phyloP scores from a whole-genome alignment of 2,888 invertebrate genomes.

The Chironomus riparius region DNA sequence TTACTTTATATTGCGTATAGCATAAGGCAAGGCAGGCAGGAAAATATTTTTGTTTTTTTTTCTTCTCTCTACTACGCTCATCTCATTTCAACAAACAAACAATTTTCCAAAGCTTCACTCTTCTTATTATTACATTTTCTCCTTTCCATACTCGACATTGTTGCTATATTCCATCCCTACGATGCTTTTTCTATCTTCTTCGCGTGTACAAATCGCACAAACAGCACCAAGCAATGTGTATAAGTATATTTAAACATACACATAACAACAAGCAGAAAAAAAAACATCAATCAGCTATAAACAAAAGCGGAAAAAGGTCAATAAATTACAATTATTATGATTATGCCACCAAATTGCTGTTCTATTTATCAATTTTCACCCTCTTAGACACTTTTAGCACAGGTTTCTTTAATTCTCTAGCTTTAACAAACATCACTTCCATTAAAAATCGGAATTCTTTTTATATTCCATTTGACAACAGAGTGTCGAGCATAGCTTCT shows the following conservation, averaged over 20 bases:
- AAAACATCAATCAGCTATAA: constrained; percentile 15
- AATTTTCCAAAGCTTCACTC: not conserved
- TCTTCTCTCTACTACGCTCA: not conserved
- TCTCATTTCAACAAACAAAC: not conserved
- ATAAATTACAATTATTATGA: constrained; percentile 9
- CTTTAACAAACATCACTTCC: not conserved
- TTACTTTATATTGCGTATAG: not conserved
- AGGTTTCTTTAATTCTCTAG: not conserved
- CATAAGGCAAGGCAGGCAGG: not conserved
- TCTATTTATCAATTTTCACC: not conserved
- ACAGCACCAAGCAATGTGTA: not conserved
- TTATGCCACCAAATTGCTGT: not conserved
- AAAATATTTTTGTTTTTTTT: not conserved
- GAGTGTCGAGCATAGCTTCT: not conserved
- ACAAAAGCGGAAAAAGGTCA: constrained; percentile 13
- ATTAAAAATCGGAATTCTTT: not conserved
- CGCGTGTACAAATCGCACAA: too few relatives aligned
- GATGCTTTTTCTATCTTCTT: too few relatives aligned
- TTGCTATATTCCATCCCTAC: too few relatives aligned
- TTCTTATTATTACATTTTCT: not conserved
- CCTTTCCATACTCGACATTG: too few relatives aligned
- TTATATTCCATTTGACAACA: not conserved
- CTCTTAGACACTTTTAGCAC: not conserved
- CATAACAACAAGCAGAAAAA: constrained; percentile 15
- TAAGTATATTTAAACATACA: not conserved